Evolutionary conservation across 2,888 invertebrate genomes (phyloP), one percentile per base, ranked within the genome.

Genomic region (Andricus quercusramuli): DNA sequence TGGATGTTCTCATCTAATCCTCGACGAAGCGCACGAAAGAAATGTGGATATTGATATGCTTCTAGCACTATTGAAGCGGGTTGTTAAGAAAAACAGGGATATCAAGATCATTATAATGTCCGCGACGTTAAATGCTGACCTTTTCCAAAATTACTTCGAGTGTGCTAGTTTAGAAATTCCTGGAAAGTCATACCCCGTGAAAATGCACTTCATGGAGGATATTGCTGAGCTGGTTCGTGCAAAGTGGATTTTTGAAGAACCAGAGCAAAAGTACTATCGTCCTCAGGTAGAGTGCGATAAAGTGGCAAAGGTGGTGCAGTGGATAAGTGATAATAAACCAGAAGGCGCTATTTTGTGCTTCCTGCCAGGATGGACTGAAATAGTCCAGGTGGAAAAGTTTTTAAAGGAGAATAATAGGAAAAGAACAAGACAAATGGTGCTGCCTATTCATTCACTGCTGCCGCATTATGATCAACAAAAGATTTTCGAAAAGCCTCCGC

Each of bases 11-110:
- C 96, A 96, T 89, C 94, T 96, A 0, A 94, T 96, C 74, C 93
- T 96, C 79, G 96, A 97, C 89, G 96, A 97, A 88, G 96, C 96
- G 0, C 96, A 97, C 90, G 96, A 96, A 88, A 93, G 96, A 9
- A 95, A 95, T 84, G 94, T 96, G 0, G 95, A 96, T 84, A 96
- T 95, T 0, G 96, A 97, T 88, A 89, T 96, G 77, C 93, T 96
- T 0, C 88, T 96, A 81, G 93, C 95, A 32, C 89, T 96, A 6
- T 86, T 96, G 20, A 95, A 94, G 85, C 92, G 94, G 22, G 94
- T 95, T 0, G 78, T 96, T 66, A 79, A 91, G 0, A 83, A 91
- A 4, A 96, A 96, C 89, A 93, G 93, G 0, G 84, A 92, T 0
- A 88, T 96, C 2, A 95, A 94, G 88, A 88, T 96, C 0, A 89